Conservation (phyloP, 2,888 invertebrate species). For the Smittia sp. region DNA sequence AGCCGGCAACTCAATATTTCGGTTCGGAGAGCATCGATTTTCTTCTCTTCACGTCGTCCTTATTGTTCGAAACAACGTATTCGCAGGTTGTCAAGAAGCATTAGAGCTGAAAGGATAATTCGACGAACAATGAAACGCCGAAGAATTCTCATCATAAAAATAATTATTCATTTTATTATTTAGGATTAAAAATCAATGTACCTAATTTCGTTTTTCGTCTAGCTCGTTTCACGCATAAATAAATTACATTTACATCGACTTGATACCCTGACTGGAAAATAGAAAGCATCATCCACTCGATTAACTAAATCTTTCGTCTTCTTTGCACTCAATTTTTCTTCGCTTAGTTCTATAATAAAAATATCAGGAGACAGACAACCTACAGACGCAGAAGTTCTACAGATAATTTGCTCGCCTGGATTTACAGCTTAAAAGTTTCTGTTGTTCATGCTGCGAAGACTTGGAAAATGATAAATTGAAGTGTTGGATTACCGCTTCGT, state of each 20-base stretch:
- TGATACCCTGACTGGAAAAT: conserved; percentile 5
- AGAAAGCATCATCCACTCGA: not conserved
- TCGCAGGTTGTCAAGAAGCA: too few relatives aligned
- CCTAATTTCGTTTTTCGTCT: not conserved
- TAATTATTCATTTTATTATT: conserved; percentile 14
- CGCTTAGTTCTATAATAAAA: too few relatives aligned
- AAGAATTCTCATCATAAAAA: not conserved
- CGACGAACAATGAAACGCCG: not conserved
- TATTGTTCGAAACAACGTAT: not conserved
- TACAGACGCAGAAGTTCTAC: too few relatives aligned
- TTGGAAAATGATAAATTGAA: too few relatives aligned
- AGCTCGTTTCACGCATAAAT: not conserved
- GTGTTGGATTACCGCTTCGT: too few relatives aligned
- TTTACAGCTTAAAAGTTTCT: too few relatives aligned
- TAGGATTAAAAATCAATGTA: not conserved
- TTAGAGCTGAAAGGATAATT: not conserved
- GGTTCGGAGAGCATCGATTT: too few relatives aligned
- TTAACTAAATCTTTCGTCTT: too few relatives aligned
- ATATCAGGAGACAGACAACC: too few relatives aligned
- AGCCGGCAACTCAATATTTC: not conserved
- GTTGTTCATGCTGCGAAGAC: too few relatives aligned
- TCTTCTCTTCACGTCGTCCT: not conserved
- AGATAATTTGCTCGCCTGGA: too few relatives aligned
- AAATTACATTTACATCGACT: conserved; percentile 12
- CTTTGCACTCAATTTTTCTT: not conserved